Base-by-base conservation (phyloP, 2,888 invertebrate genomes). In the Patella ulyssiponensis region DNA sequence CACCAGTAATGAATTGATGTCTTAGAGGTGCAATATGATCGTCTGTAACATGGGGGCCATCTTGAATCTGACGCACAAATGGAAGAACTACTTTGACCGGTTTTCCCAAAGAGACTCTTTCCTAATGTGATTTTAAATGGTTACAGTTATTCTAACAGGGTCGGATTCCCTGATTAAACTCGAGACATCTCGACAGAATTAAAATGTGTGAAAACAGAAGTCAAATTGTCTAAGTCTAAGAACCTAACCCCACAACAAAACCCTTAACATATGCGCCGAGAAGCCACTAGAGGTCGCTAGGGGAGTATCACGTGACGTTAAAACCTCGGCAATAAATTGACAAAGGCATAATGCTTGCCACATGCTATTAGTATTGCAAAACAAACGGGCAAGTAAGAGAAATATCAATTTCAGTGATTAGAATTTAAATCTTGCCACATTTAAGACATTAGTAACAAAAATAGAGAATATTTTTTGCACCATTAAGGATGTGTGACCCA, bases 301-400 rank as follows among this genome's bases (percentile, higher is more conserved):
- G 76, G 76, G 76, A 72, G 20, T 73, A 73, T 76, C 69, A 14
- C 17, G 44, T 73, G 20, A 73, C 73, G 73, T 11, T 11, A 64
- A 12, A 14, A 20, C 20, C 20, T 23, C 20, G 3, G 23, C 3
- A 23, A 23, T 14, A 64, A 64, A 64, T 23, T 23, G 23, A 64
- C 20, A 20, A 64, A 64, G 64, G 14, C 20, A 64, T 23, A 64
- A 64, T 64, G 20, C 20, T 64, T 64, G 23, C 64, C 64, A 64
- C 64, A 64, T 64, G 64, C 23, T 23, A 23, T 64, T 64, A 64
- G 23, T 11, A 64, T 23, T 23, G 12, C 23, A 64, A 64, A 64
- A 44, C 9, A 44, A 64, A 23, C 15, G 64, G 64, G 20, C 23
- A 20, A 64, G 23, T 64, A 64, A 64, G 20, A 64, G 23, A 23